Base-by-base conservation (phyloP, 2,888 invertebrate species). In the Thecophora atra region DNA sequence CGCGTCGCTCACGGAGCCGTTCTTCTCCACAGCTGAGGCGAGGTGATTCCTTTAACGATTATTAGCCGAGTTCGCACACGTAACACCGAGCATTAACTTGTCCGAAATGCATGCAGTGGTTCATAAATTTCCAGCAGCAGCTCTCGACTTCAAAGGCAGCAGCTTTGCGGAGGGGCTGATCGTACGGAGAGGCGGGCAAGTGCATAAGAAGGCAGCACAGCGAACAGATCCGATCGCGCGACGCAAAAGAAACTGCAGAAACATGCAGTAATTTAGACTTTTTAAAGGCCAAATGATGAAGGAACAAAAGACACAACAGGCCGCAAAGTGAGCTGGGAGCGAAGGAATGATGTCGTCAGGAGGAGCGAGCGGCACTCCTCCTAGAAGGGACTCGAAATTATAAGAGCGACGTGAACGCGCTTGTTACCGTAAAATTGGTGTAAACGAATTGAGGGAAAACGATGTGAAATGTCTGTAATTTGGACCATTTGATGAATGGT, bases 391-490 rank as follows among this genome's bases (percentile, higher is more conserved):
- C 26, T 26, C n/a, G 65, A 52, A 47, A 51, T 51, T 51, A 65
- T 51, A 52, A 30, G 54, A 30, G 54, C 21, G 11, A 67, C 54
- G 54, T 54, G 51, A 60, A 60, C 28, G 30, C 52, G 70, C 70
- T 70, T 52, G 70, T 70, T 70, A 52, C 84, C 84, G 81, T 83
- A 80, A 84, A 85, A 84, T 84, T 85, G 84, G 85, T 84, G 84
- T 83, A 85, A 85, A 84, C 84, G 83, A 85, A 84, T 84, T 85
- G 76, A 74, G 78, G 79, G 79, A 77, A 77, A 82, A 80, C 84
- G 82, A 83, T 84, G 83, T 82, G 83, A 85, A 84, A 85, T 84
- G 85, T 84, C 84, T 85, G 85, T 85, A 85, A 85, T 85, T 85
- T 84, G 83, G 83, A 83, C 83, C 83, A 83, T 84, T 85, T 85